phyloP scores from a whole-genome alignment of 1,140 invertebrate genomes.

The Grapholita molesta region DNA sequence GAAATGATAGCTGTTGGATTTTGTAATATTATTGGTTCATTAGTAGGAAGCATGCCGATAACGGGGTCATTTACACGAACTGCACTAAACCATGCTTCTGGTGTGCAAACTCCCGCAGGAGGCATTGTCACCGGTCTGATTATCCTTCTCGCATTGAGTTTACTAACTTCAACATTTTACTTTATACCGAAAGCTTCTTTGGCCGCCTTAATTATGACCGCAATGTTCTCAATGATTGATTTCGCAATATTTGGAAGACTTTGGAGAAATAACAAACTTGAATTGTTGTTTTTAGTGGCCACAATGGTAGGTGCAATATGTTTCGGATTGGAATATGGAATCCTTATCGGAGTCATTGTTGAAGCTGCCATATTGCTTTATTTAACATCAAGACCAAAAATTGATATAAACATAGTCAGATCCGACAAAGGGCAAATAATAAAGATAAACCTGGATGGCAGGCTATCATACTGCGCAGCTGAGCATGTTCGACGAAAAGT shows the following conservation, averaged over 20 bases:
- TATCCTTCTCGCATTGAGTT: constrained; percentile 55
- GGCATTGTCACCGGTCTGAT: constrained; percentile 82
- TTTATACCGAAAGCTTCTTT: constrained; percentile 68
- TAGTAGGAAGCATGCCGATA: constrained; percentile 91
- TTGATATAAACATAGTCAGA: constrained; percentile 39
- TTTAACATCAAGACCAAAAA: constrained; percentile 43
- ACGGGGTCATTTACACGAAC: constrained; percentile 94
- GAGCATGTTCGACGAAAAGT: constrained; percentile 51
- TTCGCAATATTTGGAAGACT: constrained; percentile 46
- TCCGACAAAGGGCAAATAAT: constrained; percentile 35
- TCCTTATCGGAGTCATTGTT: constrained; percentile 51
- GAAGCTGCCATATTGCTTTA: constrained; percentile 55
- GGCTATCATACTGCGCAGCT: constrained; percentile 57
- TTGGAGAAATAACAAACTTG: constrained; percentile 54
- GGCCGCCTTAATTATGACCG: constrained; percentile 62
- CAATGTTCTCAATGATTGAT: constrained; percentile 67
- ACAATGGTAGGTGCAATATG: constrained; percentile 51
- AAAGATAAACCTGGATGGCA: constrained; percentile 40
- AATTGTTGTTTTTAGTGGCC: constrained; percentile 42
- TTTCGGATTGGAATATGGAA: constrained; percentile 64
- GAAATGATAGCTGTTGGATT: constrained; percentile 91
- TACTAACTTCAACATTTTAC: constrained; percentile 66
- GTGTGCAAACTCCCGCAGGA: constrained; percentile 92
- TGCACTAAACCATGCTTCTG: constrained; percentile 94
- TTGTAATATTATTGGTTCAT: constrained; percentile 91